Conservation (phyloP, 2,797 vertebrate species). For the Crax fasciolata region DNA sequence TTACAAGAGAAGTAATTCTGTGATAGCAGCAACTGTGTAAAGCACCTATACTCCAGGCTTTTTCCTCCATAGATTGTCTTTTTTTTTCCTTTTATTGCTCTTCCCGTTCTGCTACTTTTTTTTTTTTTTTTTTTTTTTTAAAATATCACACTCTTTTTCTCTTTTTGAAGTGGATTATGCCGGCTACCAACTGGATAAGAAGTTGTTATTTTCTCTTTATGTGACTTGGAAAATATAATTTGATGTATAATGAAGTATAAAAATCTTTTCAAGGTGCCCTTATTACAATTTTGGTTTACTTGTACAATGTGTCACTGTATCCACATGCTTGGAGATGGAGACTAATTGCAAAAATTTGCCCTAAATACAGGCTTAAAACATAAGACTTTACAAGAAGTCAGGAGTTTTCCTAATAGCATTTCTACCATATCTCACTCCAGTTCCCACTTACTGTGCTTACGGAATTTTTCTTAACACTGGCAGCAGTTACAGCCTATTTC, state of each 20-base stretch:
- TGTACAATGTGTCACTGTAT: background rate
- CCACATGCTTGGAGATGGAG: background rate
- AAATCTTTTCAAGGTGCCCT: background rate
- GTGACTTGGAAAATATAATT: background rate
- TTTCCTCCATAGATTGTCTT: background rate
- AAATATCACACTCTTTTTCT: background rate
- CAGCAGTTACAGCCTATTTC: background rate
- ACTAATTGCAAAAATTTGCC: background rate
- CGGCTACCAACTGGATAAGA: slow-evolving; percentile 28
- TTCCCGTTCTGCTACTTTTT: background rate
- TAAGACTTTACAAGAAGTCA: background rate
- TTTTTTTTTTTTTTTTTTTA: background rate
- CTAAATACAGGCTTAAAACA: background rate
- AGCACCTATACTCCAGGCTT: background rate
- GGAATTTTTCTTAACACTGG: background rate
- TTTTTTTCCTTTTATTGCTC: background rate
- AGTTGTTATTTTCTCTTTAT: background rate
- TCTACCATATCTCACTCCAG: background rate
- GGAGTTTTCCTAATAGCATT: background rate
- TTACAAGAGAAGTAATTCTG: background rate
- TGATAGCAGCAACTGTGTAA: background rate
- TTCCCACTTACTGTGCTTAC: background rate
- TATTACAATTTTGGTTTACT: background rate
- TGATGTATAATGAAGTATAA: background rate
- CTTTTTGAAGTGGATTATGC: slow-evolving; percentile 28